These are phyloP conservation scores for Cepaea hortensis DNA, from an alignment of 2,888 invertebrate species.

Conservation along the genomic window DNA sequence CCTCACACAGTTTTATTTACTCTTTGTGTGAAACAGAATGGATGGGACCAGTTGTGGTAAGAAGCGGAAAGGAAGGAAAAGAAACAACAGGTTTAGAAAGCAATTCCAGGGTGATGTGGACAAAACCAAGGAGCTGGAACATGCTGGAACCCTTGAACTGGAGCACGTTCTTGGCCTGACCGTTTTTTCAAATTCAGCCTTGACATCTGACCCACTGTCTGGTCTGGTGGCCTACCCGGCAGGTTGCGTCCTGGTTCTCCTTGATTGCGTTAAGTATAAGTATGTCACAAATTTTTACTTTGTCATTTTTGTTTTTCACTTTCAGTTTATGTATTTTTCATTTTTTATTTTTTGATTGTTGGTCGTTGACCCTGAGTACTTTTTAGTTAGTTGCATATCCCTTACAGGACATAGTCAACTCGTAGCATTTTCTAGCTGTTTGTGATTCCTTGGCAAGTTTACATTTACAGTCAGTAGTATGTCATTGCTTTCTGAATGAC, in stretches of 20 bases:
- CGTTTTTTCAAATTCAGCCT: slow-evolving; percentile 44
- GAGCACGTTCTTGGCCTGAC: slow-evolving; percentile 46
- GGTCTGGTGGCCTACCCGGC: slow-evolving; percentile 45
- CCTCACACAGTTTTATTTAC: neutral
- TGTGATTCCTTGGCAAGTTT: no score
- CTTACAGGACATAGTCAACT: no score
- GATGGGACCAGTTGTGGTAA: slow-evolving; percentile 14
- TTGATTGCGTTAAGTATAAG: slow-evolving; percentile 46
- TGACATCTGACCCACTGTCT: slow-evolving; percentile 43
- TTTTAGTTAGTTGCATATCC: no score
- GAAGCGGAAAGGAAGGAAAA: slow-evolving; percentile 15
- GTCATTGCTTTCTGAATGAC: no score
- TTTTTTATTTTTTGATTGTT: no score
- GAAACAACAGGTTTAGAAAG: neutral
- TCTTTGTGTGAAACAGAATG: slow-evolving; percentile 27
- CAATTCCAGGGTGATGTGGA: neutral
- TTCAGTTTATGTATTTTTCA: neutral
- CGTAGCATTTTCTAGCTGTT: no score
- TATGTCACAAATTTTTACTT: slow-evolving; percentile 12
- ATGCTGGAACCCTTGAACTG: neutral
- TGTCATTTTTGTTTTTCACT: neutral
- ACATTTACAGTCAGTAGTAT: no score
- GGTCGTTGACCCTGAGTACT: no score
- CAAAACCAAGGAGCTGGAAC: slow-evolving; percentile 21
- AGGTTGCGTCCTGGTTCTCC: slow-evolving; percentile 40